These are phyloP conservation scores for Rhabditoides inermis DNA, from an alignment of 2,888 invertebrate species.

Conservation along the genomic window DNA sequence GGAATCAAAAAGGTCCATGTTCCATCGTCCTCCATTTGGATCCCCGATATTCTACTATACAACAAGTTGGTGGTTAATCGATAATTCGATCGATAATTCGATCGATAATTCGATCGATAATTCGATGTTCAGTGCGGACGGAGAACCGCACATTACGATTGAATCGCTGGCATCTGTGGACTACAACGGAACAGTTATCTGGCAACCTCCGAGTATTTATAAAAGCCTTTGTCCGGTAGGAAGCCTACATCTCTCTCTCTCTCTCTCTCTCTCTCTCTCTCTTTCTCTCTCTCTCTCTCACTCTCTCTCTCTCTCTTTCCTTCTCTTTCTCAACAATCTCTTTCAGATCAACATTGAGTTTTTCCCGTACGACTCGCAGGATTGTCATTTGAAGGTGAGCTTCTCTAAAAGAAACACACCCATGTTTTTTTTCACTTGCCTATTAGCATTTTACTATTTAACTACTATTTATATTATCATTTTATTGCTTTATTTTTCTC, in stretches of 20 bases:
- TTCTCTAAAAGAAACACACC: too few species aligned
- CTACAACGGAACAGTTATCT: conserved; percentile 30
- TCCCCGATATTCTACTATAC: conserved; percentile 86
- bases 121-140: conserved; percentile 34
- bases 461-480: too few species aligned
- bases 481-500: neutral
- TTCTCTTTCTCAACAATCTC: neutral
- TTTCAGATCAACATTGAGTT: conserved; percentile 54
- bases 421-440: too few species aligned
- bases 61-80: conserved; percentile 74
- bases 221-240: conserved; percentile 36
- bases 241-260: neutral
- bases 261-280: neutral
- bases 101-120: too few species aligned
- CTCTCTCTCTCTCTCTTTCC: neutral
- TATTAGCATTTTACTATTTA: too few species aligned
- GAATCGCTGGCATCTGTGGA: conserved; percentile 32
- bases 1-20: conserved; percentile 88
- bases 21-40: conserved; percentile 89
- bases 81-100: too few species aligned
- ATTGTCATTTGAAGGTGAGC: conserved; percentile 26
- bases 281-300: neutral
- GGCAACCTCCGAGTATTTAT: conserved; percentile 40
- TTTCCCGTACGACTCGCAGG: conserved; percentile 41
- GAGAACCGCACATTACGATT: conserved; percentile 37